Evolutionary conservation across 2,113 vertebrate genomes (phyloP).

Genomic region (Sprattus sprattus): DNA sequence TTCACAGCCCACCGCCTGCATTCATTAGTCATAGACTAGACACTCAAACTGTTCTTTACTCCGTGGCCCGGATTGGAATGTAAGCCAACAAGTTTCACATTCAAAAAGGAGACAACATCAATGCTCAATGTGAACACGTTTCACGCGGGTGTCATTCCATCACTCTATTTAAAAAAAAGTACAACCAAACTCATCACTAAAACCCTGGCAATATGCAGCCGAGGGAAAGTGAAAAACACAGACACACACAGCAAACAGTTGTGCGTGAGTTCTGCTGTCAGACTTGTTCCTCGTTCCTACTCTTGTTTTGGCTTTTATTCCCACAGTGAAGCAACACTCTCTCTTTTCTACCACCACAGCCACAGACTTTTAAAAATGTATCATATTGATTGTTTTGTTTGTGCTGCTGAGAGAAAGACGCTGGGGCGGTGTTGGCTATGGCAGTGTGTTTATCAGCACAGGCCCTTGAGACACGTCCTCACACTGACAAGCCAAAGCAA

Average conservation of each 20-base stretch:
- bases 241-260: conserved; percentile 14
- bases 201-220: not conserved
- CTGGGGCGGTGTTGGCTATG: not conserved
- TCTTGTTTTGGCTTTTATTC: not conserved
- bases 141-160: not conserved
- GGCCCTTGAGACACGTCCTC: conserved; percentile 53
- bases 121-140: not conserved
- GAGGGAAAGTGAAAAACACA: conserved; percentile 12
- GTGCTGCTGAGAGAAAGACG: conserved; percentile 43
- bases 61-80: conserved; percentile 16
- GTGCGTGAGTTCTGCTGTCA: not conserved
- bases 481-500: conserved; percentile 59
- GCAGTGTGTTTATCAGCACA: conserved; percentile 46
- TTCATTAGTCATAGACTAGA: conserved; percentile 35
- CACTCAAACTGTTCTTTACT: conserved; percentile 40
- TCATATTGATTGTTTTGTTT: conserved; percentile 58
- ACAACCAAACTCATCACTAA: not conserved
- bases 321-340: not conserved
- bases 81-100: conserved; percentile 2
- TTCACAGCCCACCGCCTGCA: conserved; percentile 46
- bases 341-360: not conserved
- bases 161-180: not conserved
- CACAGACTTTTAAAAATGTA: conserved; percentile 41
- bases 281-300: not conserved
- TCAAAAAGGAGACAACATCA: not conserved